Base-by-base conservation (phyloP, 2,113 vertebrate genomes). In the Spea multiplicata region DNA sequence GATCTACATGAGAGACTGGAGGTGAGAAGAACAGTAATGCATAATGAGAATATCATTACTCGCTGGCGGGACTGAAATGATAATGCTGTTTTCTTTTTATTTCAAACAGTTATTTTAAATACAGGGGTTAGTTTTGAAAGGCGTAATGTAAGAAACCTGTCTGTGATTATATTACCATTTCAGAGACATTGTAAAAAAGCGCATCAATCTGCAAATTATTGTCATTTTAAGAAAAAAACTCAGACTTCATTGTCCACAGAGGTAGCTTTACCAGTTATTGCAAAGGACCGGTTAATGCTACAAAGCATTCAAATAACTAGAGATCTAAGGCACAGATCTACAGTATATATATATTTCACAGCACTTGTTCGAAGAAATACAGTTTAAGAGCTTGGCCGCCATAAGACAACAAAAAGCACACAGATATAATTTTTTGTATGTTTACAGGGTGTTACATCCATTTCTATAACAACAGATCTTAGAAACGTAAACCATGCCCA, bases 21-120 rank as follows among this genome's bases (percentile, higher is more conserved):
- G 61, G 71, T 68, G 48, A 45, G 14, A 30, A 30, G 30, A 67
- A 53, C 64, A 47, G 71, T 66, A 74, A 73, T 14, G 73, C 71
- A 68, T 62, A 67, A 73, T 73, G 70, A 73, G 50, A 61, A 59
- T 68, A 80, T 80, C 74, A 74, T 67, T 68, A 61, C 78, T 80
- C 13, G 45, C 64, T 80, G 71, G 44, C 45, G 17, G 5, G 49
- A 67, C 72, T 53, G 77, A 48, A 44, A 66, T 67, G 71, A 67
- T 67, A 66, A 65, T 73, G 53, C 17, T 49, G 57, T 49, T 80
- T 61, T 70, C 44, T 61, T 64, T 66, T 66, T 66, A 64, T 72
- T 72, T 71, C 47, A 65, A 17, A 53, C 57, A 61, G 55, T 70
- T 61, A 78, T 71, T 68, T 49, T 64, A 66, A 76, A 75, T 66